Conservation (phyloP, 2,888 invertebrate genomes). For the Chironomus tentans region DNA sequence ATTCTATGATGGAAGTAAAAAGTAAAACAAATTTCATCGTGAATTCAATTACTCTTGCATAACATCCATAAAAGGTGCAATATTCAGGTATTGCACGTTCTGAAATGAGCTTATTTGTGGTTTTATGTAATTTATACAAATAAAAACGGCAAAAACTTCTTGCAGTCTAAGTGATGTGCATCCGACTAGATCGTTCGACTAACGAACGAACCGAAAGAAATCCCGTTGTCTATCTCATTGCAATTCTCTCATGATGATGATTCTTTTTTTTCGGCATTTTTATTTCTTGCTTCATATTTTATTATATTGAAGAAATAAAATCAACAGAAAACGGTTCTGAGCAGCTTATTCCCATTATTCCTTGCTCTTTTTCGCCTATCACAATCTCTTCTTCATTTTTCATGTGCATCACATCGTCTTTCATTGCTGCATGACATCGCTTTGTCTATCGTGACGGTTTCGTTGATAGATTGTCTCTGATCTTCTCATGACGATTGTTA, state of each 20-base stretch:
- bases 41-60: no score
- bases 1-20: not conserved
- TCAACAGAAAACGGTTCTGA: not conserved
- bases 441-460: not conserved
- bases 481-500: no score
- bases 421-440: not conserved
- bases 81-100: not conserved
- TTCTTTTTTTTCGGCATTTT: not conserved
- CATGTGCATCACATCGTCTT: not conserved
- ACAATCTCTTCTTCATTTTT: not conserved
- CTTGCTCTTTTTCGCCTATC: not conserved
- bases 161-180: not conserved
- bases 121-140: not conserved
- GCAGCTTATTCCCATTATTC: not conserved
- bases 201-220: not conserved
- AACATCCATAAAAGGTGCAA: not conserved
- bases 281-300: not conserved
- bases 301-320: not conserved
- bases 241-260: not conserved
- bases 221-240: constrained; percentile 10
- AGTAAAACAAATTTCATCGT: not conserved
- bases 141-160: not conserved
- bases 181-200: constrained; percentile 7
- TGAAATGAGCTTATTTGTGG: not conserved
- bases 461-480: no score